Percentiles rank a stretch among this genome's conserved stretches.
phyloP scores from a whole-genome alignment of 2,797 vertebrate genomes.

The Schizopygopsis pylzovi region DNA sequence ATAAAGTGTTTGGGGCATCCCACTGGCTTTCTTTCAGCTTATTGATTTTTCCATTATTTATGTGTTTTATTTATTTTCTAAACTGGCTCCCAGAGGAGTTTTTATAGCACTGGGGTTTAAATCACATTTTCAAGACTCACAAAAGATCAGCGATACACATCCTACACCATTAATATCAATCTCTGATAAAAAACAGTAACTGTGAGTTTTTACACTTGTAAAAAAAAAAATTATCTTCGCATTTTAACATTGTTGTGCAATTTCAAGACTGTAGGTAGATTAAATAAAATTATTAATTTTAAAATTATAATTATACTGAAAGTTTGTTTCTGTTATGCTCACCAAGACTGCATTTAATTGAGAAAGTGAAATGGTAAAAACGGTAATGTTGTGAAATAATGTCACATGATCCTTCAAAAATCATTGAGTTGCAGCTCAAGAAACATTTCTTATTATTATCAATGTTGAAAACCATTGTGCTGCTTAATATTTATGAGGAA shows the following conservation, averaged over 20 bases:
- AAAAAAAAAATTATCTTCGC: too few relatives aligned
- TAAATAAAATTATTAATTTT: background rate
- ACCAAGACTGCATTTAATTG: background rate
- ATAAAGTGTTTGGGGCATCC: conserved; percentile 27
- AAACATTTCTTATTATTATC: background rate
- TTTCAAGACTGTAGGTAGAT: too few relatives aligned
- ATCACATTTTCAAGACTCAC: conserved; percentile 6
- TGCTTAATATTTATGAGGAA: too few relatives aligned
- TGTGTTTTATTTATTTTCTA: conserved; percentile 74
- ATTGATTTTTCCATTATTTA: conserved; percentile 74
- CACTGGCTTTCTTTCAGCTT: conserved; percentile 54
- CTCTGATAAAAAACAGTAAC: background rate
- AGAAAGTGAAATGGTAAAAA: background rate
- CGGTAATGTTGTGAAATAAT: background rate
- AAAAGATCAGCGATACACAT: conserved; percentile 12
- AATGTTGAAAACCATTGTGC: background rate
- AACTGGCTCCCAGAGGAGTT: conserved; percentile 70
- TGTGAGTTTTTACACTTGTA: background rate
- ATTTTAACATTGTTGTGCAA: background rate
- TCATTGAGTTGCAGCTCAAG: too few relatives aligned
- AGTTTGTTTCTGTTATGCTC: background rate
- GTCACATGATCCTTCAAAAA: background rate
- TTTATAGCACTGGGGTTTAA: conserved; percentile 55
- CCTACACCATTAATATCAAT: background rate
- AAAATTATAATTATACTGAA: background rate